Percentiles rank a stretch among this genome's conserved stretches.
Evolutionary conservation across 2,888 invertebrate species (phyloP).

Genomic region (Entomobrya proxima): DNA sequence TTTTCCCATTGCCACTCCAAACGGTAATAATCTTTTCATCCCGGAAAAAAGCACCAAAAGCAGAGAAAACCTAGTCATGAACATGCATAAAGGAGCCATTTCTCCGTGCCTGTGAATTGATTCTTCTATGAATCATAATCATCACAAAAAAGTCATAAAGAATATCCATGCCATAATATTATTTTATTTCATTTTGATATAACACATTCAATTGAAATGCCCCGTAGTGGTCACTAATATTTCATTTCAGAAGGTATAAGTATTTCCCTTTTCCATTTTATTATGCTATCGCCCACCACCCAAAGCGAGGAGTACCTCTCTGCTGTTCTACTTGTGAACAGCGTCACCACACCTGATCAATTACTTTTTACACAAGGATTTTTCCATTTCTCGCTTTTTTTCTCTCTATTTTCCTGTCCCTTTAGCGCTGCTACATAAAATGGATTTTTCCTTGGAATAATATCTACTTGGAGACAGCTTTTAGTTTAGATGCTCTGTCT

Average conservation of each 20-base stretch:
- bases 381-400: not conserved
- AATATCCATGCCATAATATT: not conserved
- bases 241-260: not conserved
- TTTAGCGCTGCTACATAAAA: not conserved
- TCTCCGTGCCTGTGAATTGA: too few species aligned
- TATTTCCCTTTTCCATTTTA: too few species aligned
- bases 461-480: not conserved
- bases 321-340: too few species aligned
- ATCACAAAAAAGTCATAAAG: not conserved
- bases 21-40: too few species aligned
- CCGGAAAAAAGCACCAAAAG: too few species aligned
- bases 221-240: not conserved
- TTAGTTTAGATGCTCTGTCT: not conserved
- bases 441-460: not conserved
- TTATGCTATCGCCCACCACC: too few species aligned
- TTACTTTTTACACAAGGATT: constrained; percentile 1
- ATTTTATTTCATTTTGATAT: not conserved
- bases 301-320: not conserved
- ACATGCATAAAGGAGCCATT: too few species aligned
- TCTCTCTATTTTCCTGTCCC: not conserved
- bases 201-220: not conserved
- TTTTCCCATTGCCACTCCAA: too few species aligned
- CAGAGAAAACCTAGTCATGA: too few species aligned
- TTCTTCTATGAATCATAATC: too few species aligned
- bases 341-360: not conserved